Percentiles rank a stretch among this genome's conserved stretches.
Evolutionary conservation across 1,140 invertebrate genomes (phyloP).

Genomic region (Intoshia linei): DNA sequence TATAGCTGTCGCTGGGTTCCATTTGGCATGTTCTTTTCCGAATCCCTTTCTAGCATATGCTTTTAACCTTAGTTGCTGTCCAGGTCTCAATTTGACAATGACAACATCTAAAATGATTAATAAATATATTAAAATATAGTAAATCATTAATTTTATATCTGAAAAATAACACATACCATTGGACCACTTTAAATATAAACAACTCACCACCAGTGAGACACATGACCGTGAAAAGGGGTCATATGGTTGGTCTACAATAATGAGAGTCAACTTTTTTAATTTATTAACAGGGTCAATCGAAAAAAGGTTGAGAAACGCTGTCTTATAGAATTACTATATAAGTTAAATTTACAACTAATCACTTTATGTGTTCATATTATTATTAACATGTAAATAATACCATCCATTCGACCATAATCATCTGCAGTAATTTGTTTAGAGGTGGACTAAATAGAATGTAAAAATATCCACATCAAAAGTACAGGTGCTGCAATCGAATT

Average conservation of each 20-base stretch:
- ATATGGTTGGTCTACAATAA: background rate
- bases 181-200: background rate
- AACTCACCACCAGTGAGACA: background rate
- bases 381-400: background rate
- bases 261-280: background rate
- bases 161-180: background rate
- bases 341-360: too few relatives aligned
- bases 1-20: slow-evolving; percentile 90
- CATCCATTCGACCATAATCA: background rate
- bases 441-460: background rate
- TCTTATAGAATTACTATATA: too few relatives aligned
- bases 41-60: slow-evolving; percentile 81
- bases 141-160: background rate
- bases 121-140: background rate
- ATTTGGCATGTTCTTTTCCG: slow-evolving; percentile 97
- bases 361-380: background rate
- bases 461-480: slow-evolving; percentile 7
- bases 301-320: too few relatives aligned
- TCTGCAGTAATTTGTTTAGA: background rate
- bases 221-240: background rate
- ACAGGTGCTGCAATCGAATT: slow-evolving; percentile 58
- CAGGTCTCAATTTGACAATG: slow-evolving; percentile 81
- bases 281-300: background rate
- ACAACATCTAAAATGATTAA: slow-evolving; percentile 36
- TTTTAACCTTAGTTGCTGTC: slow-evolving; percentile 68